Evolutionary conservation across 2,113 vertebrate genomes (phyloP), one percentile per base, ranked within the genome.

Genomic region (Origma solitaria): DNA sequence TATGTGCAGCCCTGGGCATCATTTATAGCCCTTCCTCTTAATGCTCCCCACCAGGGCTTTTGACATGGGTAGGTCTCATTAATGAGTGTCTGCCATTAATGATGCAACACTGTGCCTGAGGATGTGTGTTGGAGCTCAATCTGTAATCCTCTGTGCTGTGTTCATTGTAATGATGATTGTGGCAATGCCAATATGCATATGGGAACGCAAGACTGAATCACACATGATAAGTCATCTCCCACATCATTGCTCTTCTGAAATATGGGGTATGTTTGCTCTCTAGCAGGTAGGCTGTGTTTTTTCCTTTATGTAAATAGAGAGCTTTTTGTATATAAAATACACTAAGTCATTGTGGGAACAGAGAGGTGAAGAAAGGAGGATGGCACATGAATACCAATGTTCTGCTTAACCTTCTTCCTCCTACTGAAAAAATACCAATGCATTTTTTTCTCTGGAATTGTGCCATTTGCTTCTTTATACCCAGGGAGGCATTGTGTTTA

Each of bases 101-200:
- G 20, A 7, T 3, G 9, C 15, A 35, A 3, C 23, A 25, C 22
- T 17, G 44, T 64, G n/a, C 28, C 33, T 15, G 23, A 40, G 73
- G 42, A 30, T 64, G 21, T 19, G 35, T 27, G 33, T 47, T 17
- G 19, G 57, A 69, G 19, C 22, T 25, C 3, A 35, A 10, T 28
- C 18, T n/a, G 17, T 47, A n/a, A 33, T 72, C 3, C 23, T 61
- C 45, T 62, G 24, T 44, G 37, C 19, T 66, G 18, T 2, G 0
- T 21, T 28, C 1, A 0, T 49, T 57, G 27, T 5, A 40, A 51
- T 0, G 0, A n/a, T 45, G 81, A 28, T 4, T 21, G 58, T 58
- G 44, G 51, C 58, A 57, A 54, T 73, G 38, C 35, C 54, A 73
- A 25, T 30, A 24, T 3, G 18, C 56, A 16, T 56, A 25, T 50